Percentiles rank a stretch among this genome's conserved stretches.
Evolutionary conservation across 2,797 vertebrate genomes (phyloP).

Genomic region (Karalla daura): DNA sequence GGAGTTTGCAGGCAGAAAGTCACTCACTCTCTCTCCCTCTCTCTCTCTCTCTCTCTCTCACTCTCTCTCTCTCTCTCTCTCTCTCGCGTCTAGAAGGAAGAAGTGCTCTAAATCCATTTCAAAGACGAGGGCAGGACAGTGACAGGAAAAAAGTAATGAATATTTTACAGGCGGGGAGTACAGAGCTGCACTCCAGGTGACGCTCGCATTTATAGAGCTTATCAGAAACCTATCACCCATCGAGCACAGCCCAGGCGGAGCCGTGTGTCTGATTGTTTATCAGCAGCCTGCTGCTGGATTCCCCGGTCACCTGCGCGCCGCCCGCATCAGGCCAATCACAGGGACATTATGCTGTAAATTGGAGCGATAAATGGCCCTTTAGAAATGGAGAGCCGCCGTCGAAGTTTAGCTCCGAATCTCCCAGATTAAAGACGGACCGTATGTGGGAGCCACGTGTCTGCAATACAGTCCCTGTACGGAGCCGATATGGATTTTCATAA

Average conservation of each 20-base stretch:
- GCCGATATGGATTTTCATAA: constrained; percentile 50
- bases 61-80: no score
- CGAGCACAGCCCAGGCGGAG: constrained; percentile 45
- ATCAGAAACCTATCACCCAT: constrained; percentile 75
- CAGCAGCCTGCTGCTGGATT: constrained; percentile 55
- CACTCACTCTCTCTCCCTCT: no score
- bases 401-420: constrained; percentile 35
- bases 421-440: constrained; percentile 36
- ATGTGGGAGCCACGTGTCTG: constrained; percentile 21
- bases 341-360: constrained; percentile 57
- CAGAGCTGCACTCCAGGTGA: constrained; percentile 69
- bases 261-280: constrained; percentile 74
- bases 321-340: constrained; percentile 63
- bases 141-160: constrained; percentile 79
- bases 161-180: constrained; percentile 77
- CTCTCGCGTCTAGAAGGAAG: constrained; percentile 63
- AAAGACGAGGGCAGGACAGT: constrained; percentile 68
- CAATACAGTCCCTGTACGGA: constrained; percentile 29
- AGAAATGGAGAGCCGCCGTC: constrained; percentile 46
- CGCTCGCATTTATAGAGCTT: constrained; percentile 72
- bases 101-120: constrained; percentile 69
- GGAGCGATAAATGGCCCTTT: constrained; percentile 57
- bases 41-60: no score
- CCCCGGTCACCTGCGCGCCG: constrained; percentile 40
- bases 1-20: constrained; percentile 49